Evolutionary conservation across 2,888 invertebrate species (phyloP).

Genomic region (Eristalinus aeneus): DNA sequence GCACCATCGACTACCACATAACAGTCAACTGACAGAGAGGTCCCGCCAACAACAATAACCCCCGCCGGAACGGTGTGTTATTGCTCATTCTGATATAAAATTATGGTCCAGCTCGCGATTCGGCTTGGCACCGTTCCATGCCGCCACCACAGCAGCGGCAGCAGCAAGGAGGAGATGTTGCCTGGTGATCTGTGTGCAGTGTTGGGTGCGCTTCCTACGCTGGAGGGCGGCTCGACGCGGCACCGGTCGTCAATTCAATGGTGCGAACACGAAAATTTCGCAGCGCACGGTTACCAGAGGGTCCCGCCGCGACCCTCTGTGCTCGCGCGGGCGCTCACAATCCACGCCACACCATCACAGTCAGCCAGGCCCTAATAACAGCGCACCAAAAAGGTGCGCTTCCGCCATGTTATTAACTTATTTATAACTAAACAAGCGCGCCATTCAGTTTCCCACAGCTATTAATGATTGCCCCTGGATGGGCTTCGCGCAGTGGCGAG

Average conservation of each 20-base stretch:
- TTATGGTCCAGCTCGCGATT: constrained; percentile 49
- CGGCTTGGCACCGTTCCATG: background rate
- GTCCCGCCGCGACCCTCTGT: constrained; percentile 48
- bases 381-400: constrained; percentile 77
- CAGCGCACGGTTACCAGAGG: constrained; percentile 53
- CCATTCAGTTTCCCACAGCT: constrained; percentile 72
- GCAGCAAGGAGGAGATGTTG: background rate
- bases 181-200: constrained; percentile 8
- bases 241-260: constrained; percentile 67
- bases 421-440: constrained; percentile 79
- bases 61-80: constrained; percentile 65
- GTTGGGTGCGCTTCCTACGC: constrained; percentile 64
- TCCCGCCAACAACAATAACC: constrained; percentile 62
- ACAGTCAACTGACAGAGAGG: constrained; percentile 67
- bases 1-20: constrained; percentile 67
- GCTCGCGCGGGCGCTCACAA: constrained; percentile 22
- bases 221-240: constrained; percentile 53
- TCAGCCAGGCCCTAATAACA: constrained; percentile 64
- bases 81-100: constrained; percentile 70
- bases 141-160: no score
- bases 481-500: constrained; percentile 30
- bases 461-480: constrained; percentile 69
- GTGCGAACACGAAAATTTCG: constrained; percentile 69
- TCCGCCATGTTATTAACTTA: constrained; percentile 81
- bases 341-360: constrained; percentile 27